Percentiles rank a stretch among this genome's conserved stretches.
Conservation (phyloP, 2,113 vertebrate genomes). For the Echinops telfairi region DNA sequence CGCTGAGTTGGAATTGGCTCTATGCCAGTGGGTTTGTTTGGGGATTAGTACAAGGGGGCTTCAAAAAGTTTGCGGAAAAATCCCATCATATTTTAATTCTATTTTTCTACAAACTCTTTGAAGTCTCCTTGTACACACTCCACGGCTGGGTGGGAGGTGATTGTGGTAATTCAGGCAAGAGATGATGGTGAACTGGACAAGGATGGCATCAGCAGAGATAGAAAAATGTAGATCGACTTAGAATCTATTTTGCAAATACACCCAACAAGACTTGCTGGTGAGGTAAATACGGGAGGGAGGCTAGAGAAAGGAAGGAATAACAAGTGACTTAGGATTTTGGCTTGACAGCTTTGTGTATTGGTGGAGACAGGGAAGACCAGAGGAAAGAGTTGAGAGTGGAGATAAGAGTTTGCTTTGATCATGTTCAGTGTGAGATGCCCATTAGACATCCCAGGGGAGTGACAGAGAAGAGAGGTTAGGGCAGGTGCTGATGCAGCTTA, state of each 20-base stretch:
- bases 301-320: background rate
- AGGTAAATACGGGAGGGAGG: background rate
- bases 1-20: no score
- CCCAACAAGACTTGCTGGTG: background rate
- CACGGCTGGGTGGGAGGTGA: background rate
- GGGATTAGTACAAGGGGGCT: no score
- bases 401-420: background rate
- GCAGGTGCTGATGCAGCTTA: no score
- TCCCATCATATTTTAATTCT: no score
- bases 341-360: background rate
- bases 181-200: background rate
- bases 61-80: no score
- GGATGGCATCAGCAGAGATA: background rate
- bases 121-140: no score
- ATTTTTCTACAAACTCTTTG: no score
- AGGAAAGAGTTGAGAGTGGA: background rate
- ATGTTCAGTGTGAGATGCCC: background rate
- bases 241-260: background rate
- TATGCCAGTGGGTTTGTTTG: no score
- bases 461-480: background rate
- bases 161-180: background rate
- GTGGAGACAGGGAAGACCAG: background rate
- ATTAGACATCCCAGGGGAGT: background rate
- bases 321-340: constrained; percentile 10
- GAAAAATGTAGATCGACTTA: background rate